These are phyloP conservation scores for Tachina grossa DNA, from an alignment of 2,888 invertebrate species.

Conservation along the genomic window DNA sequence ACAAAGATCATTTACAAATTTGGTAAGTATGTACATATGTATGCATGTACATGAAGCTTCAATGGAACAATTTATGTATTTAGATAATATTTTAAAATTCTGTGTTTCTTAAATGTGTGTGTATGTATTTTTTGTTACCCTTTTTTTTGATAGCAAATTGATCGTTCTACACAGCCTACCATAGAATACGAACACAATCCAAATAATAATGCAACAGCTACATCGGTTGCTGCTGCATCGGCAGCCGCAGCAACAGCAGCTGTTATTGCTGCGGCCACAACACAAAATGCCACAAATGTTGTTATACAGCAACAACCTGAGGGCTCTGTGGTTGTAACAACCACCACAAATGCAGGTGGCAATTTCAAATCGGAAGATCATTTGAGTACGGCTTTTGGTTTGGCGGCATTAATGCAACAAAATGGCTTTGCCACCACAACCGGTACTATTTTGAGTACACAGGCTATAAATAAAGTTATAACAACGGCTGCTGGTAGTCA, in stretches of 20 bases:
- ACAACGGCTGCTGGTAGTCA: conserved; percentile 74
- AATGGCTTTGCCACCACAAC: conserved; percentile 85
- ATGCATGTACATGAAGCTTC: conserved; percentile 1
- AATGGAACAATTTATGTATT: not conserved
- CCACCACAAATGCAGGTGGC: conserved; percentile 76
- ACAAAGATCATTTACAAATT: conserved; percentile 82
- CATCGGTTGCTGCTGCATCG: conserved; percentile 72
- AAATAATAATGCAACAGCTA: conserved; percentile 74
- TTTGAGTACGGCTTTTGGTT: conserved; percentile 88
- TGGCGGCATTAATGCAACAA: conserved; percentile 88
- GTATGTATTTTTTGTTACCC: conserved; percentile 8
- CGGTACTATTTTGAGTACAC: conserved; percentile 84
- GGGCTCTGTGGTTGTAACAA: conserved; percentile 77
- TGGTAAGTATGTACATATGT: conserved; percentile 77
- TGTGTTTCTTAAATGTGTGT: conserved; percentile 31
- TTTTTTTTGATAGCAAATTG: conserved; percentile 78
- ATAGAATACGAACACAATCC: conserved; percentile 82
- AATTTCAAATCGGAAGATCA: conserved; percentile 88
- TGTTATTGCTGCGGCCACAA: conserved; percentile 74
- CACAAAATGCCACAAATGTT: conserved; percentile 74
- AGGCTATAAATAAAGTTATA: conserved; percentile 80
- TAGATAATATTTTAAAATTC: not conserved
- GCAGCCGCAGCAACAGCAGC: conserved; percentile 74
- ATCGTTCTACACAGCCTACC: conserved; percentile 82
- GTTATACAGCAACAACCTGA: conserved; percentile 76